Base-by-base conservation (phyloP, 1,140 invertebrate genomes). In the Brachionus asplanchnoidis region DNA sequence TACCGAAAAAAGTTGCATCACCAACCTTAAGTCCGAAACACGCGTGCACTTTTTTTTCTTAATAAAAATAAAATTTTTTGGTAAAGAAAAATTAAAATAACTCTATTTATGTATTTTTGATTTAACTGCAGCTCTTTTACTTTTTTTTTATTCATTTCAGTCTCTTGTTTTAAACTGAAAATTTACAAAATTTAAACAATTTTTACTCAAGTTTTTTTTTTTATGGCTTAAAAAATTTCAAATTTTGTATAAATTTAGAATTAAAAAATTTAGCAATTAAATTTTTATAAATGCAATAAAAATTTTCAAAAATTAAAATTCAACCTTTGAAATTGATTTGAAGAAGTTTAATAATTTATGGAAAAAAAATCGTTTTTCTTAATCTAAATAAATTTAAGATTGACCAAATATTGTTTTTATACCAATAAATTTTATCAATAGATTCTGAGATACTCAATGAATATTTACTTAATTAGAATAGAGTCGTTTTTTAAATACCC, bases 1-100 rank as follows among this genome's bases (percentile, higher is more conserved):
- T 82, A 82, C 79, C 79, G 79, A 82, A 82, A 82, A 82, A 68
- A 60, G 79, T 82, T 82, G 79, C 79, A 82, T 82, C 79, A 82
- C 53, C 79, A 82, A 82, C 65, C 79, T 82, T 60, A 60, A 17
- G 17, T 73, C 66, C 66, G 20, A 17, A 73, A 23, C 53, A 17
- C 40, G 8, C 68, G 68, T 73, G 68, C 68, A 73, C 32, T 53
- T 77, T 77, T 75, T 42, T 11, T n/a, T 75, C 14, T 70, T 8
- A 2, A 3, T 66, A 66, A n/a, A 20, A 68, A 32, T 9, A 40
- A 32, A 68, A 9, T 68, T 68, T 46, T 73, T 14, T 20, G 7
- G 9, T 2, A 73, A 40, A 23, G 44, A 44, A 42, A 40, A 42
- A 44, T 42, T 46, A 20, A 40, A 42, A 40, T 40, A 9, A 42